Evolutionary conservation across 2,888 invertebrate genomes (phyloP).

Genomic region (Thecophora atra): DNA sequence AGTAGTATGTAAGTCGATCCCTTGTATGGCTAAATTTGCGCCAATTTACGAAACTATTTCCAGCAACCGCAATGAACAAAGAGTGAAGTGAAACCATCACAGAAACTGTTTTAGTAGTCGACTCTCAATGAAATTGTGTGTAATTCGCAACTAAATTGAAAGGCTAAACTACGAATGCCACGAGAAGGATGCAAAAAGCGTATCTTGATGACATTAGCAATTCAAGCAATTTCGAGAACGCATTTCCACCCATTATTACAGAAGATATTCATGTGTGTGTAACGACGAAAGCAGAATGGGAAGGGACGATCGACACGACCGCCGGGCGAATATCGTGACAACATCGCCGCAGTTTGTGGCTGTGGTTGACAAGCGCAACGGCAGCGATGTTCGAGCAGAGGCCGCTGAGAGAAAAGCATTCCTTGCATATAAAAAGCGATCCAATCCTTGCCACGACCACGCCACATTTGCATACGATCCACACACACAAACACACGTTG

Average conservation of each 20-base stretch:
- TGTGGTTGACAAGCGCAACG: conserved; percentile 29
- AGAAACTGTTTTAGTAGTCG: not conserved
- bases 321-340: conserved; percentile 9
- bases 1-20: too few relatives aligned
- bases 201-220: conserved; percentile 34
- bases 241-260: conserved; percentile 44
- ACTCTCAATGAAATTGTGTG: conserved; percentile 23
- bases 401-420: conserved; percentile 20
- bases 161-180: conserved; percentile 19
- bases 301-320: not conserved
- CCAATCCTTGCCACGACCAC: conserved; percentile 24
- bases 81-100: not conserved
- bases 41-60: too few relatives aligned
- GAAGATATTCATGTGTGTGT: conserved; percentile 35
- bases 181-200: conserved; percentile 27
- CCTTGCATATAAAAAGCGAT: conserved; percentile 25
- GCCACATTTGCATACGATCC: conserved; percentile 27
- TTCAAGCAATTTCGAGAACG: conserved; percentile 44
- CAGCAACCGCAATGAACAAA: not conserved
- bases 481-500: conserved; percentile 2
- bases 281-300: not conserved
- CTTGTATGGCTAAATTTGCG: too few relatives aligned
- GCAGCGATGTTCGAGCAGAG: not conserved
- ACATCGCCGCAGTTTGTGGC: conserved; percentile 21
- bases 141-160: conserved; percentile 29